phyloP scores from a whole-genome alignment of 1,140 invertebrate species.

The Magallana ariakensis region DNA sequence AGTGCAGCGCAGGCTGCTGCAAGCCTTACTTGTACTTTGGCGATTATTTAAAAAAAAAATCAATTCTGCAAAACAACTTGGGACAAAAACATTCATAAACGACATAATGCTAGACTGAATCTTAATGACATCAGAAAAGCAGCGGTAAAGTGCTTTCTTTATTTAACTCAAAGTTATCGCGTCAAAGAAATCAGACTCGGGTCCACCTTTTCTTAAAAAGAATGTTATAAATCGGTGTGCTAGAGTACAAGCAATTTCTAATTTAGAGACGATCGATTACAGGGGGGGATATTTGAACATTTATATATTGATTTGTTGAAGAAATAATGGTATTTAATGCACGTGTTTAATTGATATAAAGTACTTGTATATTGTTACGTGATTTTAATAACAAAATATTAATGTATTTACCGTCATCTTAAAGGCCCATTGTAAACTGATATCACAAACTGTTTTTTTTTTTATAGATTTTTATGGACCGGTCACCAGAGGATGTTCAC shows the following conservation, averaged over 20 bases:
- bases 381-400: too few relatives aligned
- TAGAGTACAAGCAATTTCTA: background rate
- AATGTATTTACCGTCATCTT: too few relatives aligned
- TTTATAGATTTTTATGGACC: too few relatives aligned
- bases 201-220: background rate
- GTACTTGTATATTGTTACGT: too few relatives aligned
- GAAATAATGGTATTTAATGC: too few relatives aligned
- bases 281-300: too few relatives aligned
- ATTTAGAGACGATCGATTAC: background rate
- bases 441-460: too few relatives aligned
- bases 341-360: too few relatives aligned
- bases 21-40: conserved; percentile 9
- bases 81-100: conserved; percentile 3
- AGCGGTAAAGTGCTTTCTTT: background rate
- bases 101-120: conserved; percentile 28
- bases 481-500: too few relatives aligned
- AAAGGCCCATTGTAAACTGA: too few relatives aligned
- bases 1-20: background rate
- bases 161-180: background rate
- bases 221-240: background rate
- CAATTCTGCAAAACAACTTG: conserved; percentile 27
- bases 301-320: too few relatives aligned
- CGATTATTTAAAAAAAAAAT: conserved; percentile 3
- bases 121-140: background rate
- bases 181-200: background rate